Percentiles rank a stretch among this genome's conserved stretches.
These are phyloP conservation scores for Ailuropoda melanoleuca DNA, from an alignment of 2,113 vertebrate species.

Conservation along the genomic window DNA sequence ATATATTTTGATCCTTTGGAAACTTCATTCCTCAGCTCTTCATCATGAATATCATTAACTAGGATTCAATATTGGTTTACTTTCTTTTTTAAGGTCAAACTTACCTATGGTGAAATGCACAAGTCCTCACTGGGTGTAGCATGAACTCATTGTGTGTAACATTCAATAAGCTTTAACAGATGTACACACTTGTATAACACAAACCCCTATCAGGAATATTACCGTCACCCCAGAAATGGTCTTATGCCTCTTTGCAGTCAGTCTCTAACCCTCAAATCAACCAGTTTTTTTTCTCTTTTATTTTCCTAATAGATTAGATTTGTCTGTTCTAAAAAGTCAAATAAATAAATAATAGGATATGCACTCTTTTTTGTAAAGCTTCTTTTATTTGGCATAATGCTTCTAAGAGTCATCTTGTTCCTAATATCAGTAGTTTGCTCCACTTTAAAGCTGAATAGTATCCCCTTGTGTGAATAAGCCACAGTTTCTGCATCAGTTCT, in stretches of 20 bases:
- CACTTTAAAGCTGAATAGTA: background rate
- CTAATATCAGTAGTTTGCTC: background rate
- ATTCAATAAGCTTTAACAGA: background rate
- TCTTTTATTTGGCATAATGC: background rate
- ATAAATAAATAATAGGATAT: background rate
- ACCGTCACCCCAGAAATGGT: background rate
- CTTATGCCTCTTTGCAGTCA: background rate
- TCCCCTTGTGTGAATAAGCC: background rate
- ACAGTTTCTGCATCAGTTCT: background rate
- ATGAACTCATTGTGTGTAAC: background rate
- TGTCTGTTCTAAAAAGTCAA: background rate
- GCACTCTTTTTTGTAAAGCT: background rate
- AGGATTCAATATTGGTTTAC: background rate
- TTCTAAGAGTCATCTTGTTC: background rate
- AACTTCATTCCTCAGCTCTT: background rate
- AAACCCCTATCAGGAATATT: background rate
- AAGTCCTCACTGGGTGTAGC: background rate
- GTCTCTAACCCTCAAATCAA: background rate
- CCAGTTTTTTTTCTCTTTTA: background rate
- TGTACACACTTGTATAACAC: background rate
- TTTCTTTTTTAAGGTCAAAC: background rate
- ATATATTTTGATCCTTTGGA: background rate
- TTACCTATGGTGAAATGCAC: background rate
- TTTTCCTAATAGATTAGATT: background rate
- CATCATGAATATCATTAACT: background rate